Evolutionary conservation across 2,888 invertebrate genomes (phyloP), one percentile per base, ranked within the genome.

Genomic region (Polymixis flavicincta): DNA sequence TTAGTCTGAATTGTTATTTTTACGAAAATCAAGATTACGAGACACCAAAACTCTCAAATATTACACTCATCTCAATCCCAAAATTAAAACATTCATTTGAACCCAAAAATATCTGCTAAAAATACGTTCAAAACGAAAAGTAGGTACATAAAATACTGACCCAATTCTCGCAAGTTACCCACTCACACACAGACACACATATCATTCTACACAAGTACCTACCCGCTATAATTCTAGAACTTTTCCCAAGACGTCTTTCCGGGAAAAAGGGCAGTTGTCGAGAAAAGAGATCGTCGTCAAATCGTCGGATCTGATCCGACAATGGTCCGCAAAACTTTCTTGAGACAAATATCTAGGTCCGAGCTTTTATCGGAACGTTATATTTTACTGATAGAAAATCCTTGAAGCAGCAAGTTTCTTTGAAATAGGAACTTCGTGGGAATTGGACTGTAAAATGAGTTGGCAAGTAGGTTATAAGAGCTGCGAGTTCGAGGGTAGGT

Each of bases 191-290:
- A 74, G 42, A 13, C 66, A 28, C 52, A 79, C 63, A 63, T 55
- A 66, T 60, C 32, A 25, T 52, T 37, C 68, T 17, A 54, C 63
- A 64, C 57, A 73, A 80, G 59, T 69, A 59, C 14, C 60, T 63
- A 69, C 37, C 67, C 68, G 28, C 73, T 54, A 76, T 68, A 68
- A 78, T 75, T 75, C 67, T 74, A 68, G 65, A 71, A 78, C 66
- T 78, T 81, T 61, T 55, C 74, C 67, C 54, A 57, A 80, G 81
- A 74, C 61, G 70, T 75, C 52, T 75, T 61, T 72, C 79, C 55
- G 75, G 60, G 37, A 85, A 85, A 86, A 86, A 86, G 82, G 84
- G 76, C 79, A 68, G 75, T 74, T 73, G 69, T 74, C 64, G 65
- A 57, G 57, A 74, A 84, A 82, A 77, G 74, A 83, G 80, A 68